A percentile compares a stretch with the other conserved stretches of the same genome.
These are phyloP conservation scores for Tipula confusa DNA, from an alignment of 2,888 invertebrate genomes.

Conservation along the genomic window DNA sequence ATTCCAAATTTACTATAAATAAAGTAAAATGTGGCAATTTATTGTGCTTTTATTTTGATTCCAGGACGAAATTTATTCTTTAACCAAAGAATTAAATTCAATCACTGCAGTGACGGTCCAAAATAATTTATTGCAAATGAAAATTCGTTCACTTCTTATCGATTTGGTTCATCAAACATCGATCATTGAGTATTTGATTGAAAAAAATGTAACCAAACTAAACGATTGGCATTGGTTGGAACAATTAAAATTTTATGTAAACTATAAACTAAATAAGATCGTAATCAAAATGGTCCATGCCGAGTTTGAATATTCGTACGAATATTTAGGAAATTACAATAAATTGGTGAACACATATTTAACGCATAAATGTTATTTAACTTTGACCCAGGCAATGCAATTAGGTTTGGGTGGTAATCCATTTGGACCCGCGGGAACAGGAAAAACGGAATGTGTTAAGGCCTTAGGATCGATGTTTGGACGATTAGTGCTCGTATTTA, in stretches of 20 bases:
- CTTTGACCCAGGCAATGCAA: slow-evolving; percentile 93
- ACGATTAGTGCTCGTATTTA: slow-evolving; percentile 89
- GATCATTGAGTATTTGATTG: slow-evolving; percentile 73
- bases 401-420: slow-evolving; percentile 98
- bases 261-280: slow-evolving; percentile 58
- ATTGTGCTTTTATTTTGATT: neutral
- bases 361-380: slow-evolving; percentile 96
- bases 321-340: slow-evolving; percentile 94
- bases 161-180: slow-evolving; percentile 89
- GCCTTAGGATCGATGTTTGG: slow-evolving; percentile 87
- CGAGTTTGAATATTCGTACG: slow-evolving; percentile 92
- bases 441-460: slow-evolving; percentile 98
- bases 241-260: slow-evolving; percentile 77
- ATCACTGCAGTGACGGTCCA: slow-evolving; percentile 39
- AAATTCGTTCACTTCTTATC: slow-evolving; percentile 86
- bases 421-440: slow-evolving; percentile 98
- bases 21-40: neutral
- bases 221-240: slow-evolving; percentile 93
- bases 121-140: slow-evolving; percentile 66
- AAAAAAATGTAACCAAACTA: slow-evolving; percentile 59
- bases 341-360: slow-evolving; percentile 94
- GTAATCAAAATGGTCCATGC: slow-evolving; percentile 85
- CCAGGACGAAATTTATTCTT: slow-evolving; percentile 43
- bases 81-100: slow-evolving; percentile 40
- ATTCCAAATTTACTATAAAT: neutral